These are phyloP conservation scores for Sinocyclocheilus anophthalmus DNA, from an alignment of 2,113 vertebrate species.

Conservation along the genomic window DNA sequence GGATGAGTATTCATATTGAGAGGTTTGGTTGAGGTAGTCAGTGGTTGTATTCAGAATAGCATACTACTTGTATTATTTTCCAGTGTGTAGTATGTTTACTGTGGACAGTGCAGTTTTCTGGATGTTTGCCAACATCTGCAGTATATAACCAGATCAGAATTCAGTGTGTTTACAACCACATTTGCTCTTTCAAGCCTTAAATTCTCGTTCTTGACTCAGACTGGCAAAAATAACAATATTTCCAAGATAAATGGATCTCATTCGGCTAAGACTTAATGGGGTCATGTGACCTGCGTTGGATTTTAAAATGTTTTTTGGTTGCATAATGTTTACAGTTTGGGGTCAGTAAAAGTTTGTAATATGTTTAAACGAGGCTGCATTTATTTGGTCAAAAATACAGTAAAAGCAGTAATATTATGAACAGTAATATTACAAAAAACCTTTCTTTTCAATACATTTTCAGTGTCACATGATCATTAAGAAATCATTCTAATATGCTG, in stretches of 20 bases:
- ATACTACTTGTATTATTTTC: neutral
- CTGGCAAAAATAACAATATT: neutral
- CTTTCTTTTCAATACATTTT: no score
- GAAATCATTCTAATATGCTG: neutral
- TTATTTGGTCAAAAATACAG: neutral
- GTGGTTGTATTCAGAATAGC: neutral
- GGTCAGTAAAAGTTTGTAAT: neutral
- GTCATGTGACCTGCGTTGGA: neutral
- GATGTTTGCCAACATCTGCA: neutral
- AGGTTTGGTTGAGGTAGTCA: constrained; percentile 6
- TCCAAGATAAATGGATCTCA: neutral
- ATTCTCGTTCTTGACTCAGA: neutral
- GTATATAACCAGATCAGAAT: neutral
- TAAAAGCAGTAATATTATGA: neutral
- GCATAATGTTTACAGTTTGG: neutral
- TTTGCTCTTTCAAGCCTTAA: neutral
- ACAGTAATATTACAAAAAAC: no score
- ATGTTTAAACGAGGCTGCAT: neutral
- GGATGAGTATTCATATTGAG: neutral
- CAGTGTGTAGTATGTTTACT: neutral
- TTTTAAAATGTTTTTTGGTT: neutral
- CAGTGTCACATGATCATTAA: no score
- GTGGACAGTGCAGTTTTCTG: neutral
- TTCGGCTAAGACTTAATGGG: neutral
- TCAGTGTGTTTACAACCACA: neutral